Evolutionary conservation across 2,113 vertebrate genomes (phyloP).

Genomic region (Carassius carassius): DNA sequence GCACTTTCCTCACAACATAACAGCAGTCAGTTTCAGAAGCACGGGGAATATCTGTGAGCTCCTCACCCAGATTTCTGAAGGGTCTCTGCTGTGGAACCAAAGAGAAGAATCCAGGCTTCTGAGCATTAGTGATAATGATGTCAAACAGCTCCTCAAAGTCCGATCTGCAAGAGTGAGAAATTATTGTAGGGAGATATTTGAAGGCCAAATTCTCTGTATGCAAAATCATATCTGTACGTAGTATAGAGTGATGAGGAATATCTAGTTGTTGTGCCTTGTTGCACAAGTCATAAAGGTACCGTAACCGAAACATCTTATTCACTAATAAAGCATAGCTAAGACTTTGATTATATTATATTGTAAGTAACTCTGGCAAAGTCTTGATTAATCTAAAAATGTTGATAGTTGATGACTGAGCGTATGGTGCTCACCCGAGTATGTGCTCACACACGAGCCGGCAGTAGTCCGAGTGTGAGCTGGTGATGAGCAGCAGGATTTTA

Average conservation of each 20-base stretch:
- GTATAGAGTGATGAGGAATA: not conserved
- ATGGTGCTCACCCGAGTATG: slow-evolving; percentile 83
- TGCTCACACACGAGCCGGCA: slow-evolving; percentile 90
- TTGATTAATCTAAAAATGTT: not conserved
- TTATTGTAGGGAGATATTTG: not conserved
- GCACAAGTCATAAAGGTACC: too few relatives aligned
- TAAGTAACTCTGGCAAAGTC: not conserved
- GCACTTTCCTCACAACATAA: not conserved
- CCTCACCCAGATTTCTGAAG: slow-evolving; percentile 88
- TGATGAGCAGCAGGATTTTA: slow-evolving; percentile 89
- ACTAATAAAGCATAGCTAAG: too few relatives aligned
- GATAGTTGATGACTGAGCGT: too few relatives aligned
- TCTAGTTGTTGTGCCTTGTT: not conserved
- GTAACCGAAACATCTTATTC: too few relatives aligned
- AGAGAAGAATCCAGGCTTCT: slow-evolving; percentile 97
- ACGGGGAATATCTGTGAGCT: not conserved
- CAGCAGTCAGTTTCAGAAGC: not conserved
- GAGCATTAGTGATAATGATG: slow-evolving; percentile 92
- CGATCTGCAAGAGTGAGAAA: slow-evolving; percentile 73
- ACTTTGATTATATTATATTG: too few relatives aligned
- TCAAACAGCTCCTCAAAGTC: slow-evolving; percentile 94
- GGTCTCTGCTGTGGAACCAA: slow-evolving; percentile 87
- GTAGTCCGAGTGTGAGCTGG: slow-evolving; percentile 96
- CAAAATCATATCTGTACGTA: not conserved
- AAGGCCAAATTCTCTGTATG: not conserved